phyloP scores from a whole-genome alignment of 2,888 invertebrate species.

The Corythucha ciliata region DNA sequence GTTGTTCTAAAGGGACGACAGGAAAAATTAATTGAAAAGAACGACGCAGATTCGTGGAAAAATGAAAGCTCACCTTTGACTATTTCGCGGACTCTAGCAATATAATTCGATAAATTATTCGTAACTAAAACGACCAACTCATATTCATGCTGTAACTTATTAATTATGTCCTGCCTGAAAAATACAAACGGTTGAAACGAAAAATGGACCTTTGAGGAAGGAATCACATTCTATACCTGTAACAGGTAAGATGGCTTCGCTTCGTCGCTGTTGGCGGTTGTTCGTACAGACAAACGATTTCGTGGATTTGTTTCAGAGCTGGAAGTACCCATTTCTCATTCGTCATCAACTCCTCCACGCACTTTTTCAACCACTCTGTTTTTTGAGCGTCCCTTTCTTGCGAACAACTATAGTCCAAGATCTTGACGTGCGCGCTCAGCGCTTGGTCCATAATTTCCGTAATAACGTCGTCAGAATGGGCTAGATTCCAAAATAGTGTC shows the following conservation, averaged over 20 bases:
- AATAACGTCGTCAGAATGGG: constrained; percentile 90
- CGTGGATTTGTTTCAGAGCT: constrained; percentile 87
- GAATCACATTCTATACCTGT: constrained; percentile 43
- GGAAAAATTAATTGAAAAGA: constrained; percentile 1
- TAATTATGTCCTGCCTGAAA: constrained; percentile 66
- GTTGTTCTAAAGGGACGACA: constrained; percentile 49
- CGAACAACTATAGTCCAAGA: constrained; percentile 94
- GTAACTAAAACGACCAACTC: constrained; percentile 88
- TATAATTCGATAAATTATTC: constrained; percentile 80
- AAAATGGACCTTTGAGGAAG: neutral
- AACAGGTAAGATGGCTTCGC: constrained; percentile 50
- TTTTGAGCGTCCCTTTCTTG: constrained; percentile 93
- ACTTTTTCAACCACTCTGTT: constrained; percentile 88
- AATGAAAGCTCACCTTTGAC: constrained; percentile 44
- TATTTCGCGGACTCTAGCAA: constrained; percentile 69
- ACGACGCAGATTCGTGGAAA: neutral
- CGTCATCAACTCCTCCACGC: constrained; percentile 86
- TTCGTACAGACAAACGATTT: constrained; percentile 92
- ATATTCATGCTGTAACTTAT: constrained; percentile 82
- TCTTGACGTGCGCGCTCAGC: constrained; percentile 88
- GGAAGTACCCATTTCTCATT: constrained; percentile 88
- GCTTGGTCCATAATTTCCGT: constrained; percentile 98
- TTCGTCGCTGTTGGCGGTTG: constrained; percentile 58
- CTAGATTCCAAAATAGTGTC: constrained; percentile 91
- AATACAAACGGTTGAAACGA: neutral